Percentiles rank a stretch among this genome's conserved stretches.
Conservation (phyloP, 2,113 vertebrate genomes). For the Platichthys flesus region DNA sequence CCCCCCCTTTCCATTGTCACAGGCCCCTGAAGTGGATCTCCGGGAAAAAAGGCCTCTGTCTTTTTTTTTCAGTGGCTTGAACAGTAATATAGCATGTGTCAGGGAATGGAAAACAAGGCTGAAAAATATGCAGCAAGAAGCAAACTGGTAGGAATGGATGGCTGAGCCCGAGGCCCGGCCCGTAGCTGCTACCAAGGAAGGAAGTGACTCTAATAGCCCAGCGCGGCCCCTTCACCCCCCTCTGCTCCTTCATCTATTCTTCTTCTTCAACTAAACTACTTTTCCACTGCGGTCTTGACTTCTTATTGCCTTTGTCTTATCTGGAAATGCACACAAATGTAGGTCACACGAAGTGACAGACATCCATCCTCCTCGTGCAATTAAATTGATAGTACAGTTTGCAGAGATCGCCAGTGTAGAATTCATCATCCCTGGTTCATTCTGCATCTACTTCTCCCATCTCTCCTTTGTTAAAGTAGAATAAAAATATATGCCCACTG, state of each 20-base stretch:
- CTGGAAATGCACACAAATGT: slow-evolving; percentile 50
- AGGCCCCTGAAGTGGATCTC: slow-evolving; percentile 77
- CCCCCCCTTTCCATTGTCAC: slow-evolving; percentile 37
- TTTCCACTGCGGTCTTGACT: slow-evolving; percentile 54
- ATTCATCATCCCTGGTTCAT: slow-evolving; percentile 3
- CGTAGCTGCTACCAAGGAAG: slow-evolving; percentile 71
- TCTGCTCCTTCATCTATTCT: slow-evolving; percentile 37
- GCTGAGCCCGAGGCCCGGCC: slow-evolving; percentile 72
- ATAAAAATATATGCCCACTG: too few relatives aligned
- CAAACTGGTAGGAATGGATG: slow-evolving; percentile 82
- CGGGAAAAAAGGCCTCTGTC: slow-evolving; percentile 76
- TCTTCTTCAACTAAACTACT: slow-evolving; percentile 51
- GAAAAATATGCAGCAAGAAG: slow-evolving; percentile 82
- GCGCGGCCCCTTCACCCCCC: slow-evolving; percentile 25
- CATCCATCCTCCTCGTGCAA: slow-evolving; percentile 20
- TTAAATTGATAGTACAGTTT: slow-evolving; percentile 25
- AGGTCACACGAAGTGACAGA: slow-evolving; percentile 56
- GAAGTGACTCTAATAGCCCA: slow-evolving; percentile 80
- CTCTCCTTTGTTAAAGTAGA: background rate
- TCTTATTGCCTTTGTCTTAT: slow-evolving; percentile 60
- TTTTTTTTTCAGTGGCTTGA: slow-evolving; percentile 76
- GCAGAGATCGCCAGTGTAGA: background rate
- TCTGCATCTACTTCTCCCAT: slow-evolving; percentile 6
- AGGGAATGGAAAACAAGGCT: slow-evolving; percentile 81
- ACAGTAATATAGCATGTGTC: slow-evolving; percentile 83